Base-by-base conservation (phyloP, 2,888 invertebrate genomes). In the Epinotia nisella region DNA sequence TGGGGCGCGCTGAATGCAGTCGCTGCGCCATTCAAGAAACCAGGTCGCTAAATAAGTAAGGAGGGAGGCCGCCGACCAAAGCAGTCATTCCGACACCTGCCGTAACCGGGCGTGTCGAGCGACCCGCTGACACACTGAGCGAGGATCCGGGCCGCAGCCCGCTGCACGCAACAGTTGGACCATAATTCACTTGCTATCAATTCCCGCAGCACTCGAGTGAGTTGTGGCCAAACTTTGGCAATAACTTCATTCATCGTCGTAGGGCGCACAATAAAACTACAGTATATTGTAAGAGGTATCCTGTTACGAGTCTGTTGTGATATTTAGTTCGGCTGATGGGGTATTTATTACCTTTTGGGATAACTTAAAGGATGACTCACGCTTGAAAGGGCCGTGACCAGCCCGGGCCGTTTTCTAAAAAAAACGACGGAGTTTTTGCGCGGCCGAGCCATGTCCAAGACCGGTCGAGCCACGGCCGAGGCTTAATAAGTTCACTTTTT, bases 41-140 rank as follows among this genome's bases (percentile, higher is more conserved):
- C 39, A 24, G 71, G 71, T 71, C 71, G 65, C 71, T 71, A 65
- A 71, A 71, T 71, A 71, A 71, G 65, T 59, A 41, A 71, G 56
- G 10, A 59, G 56, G 15, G 17, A 24, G 35, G 60, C 35, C 19
- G 61, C 55, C 1, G 69, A 15, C 24, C 56, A 29, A 62, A 45
- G 62, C 70, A 55, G 70, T 62, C 55, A 17, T 15, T 62, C 55
- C 62, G 56, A 62, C 70, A 56, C 62, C 56, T 65, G n/a, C n/a
- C n/a, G n/a, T n/a, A n/a, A 35, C 35, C 19, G 35, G 53, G 13
- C 19, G 53, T 35, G 53, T n/a, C 19, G 19, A 29, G 13, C 55
- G 70, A 56, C 61, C 55, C 45, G 62, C 62, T 70, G 70, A 62
- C 70, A 70, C 29, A 70, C 56, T 55, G 24, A 9, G 39, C 66